phyloP scores from a whole-genome alignment of 2,113 vertebrate genomes.

The Glareola pratincola region DNA sequence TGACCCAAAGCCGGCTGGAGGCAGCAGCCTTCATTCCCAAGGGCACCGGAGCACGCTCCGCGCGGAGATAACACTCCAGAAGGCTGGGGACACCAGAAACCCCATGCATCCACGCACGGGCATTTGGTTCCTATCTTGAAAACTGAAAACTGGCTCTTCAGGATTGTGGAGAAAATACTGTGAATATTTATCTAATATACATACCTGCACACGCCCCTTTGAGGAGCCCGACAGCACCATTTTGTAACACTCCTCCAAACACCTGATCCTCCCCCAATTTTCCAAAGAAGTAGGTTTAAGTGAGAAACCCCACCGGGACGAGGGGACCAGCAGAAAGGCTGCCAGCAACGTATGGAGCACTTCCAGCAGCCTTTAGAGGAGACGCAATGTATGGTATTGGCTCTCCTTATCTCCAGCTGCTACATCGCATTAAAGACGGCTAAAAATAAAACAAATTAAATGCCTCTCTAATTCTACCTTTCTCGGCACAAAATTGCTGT shows the following conservation, averaged over 20 bases:
- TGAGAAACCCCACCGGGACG: rapidly evolving
- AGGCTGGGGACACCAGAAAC: neutral
- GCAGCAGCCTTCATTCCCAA: neutral
- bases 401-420: neutral
- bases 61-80: neutral
- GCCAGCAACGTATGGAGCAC: neutral
- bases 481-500: neutral
- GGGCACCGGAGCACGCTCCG: neutral
- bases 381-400: neutral
- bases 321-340: neutral
- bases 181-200: neutral
- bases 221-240: neutral
- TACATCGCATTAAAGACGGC: neutral
- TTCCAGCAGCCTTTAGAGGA: neutral
- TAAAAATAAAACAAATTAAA: constrained; percentile 1
- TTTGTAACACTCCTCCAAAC: neutral
- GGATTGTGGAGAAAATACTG: neutral
- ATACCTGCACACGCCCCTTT: rapidly evolving
- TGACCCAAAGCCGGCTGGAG: too few relatives aligned
- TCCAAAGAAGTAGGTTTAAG: neutral
- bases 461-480: neutral
- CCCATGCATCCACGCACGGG: rapidly evolving
- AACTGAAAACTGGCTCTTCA: neutral
- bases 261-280: neutral
- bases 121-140: neutral